Conservation (phyloP, 2,888 invertebrate genomes). For the Tenthredo livida region DNA sequence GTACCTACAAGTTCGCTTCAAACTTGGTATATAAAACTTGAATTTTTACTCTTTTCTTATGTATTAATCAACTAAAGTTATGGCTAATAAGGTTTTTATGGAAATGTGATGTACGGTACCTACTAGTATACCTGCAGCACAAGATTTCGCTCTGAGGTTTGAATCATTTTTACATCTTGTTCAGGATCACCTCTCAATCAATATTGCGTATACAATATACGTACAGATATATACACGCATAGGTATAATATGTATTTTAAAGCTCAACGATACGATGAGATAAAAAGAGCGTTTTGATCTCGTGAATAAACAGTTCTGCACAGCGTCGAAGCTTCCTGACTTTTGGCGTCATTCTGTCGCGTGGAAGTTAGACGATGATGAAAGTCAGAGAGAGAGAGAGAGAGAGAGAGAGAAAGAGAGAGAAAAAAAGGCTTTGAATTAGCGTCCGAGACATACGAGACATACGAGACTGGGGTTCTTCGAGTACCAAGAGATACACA, state of each 20-base stretch:
- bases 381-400: not conserved
- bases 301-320: slow-evolving; percentile 10
- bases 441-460: slow-evolving; percentile 9
- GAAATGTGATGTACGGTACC: not conserved
- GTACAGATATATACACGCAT: not conserved
- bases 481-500: not conserved
- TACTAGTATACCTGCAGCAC: too few species aligned
- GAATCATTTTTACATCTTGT: not conserved
- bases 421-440: not conserved
- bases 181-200: not conserved
- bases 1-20: not conserved
- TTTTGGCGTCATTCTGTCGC: slow-evolving; percentile 24
- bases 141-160: not conserved
- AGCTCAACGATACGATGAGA: not conserved
- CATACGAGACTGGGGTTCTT: not conserved
- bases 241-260: not conserved
- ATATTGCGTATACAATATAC: not conserved
- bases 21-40: not conserved
- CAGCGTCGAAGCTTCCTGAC: not conserved
- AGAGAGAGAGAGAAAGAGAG: not conserved
- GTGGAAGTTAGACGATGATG: not conserved
- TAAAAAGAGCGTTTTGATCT: slow-evolving; percentile 36
- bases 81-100: not conserved
- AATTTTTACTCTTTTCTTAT: not conserved
- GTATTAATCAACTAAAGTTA: not conserved